Base-by-base conservation (phyloP, 2,797 vertebrate genomes). In the Spheniscus humboldti region DNA sequence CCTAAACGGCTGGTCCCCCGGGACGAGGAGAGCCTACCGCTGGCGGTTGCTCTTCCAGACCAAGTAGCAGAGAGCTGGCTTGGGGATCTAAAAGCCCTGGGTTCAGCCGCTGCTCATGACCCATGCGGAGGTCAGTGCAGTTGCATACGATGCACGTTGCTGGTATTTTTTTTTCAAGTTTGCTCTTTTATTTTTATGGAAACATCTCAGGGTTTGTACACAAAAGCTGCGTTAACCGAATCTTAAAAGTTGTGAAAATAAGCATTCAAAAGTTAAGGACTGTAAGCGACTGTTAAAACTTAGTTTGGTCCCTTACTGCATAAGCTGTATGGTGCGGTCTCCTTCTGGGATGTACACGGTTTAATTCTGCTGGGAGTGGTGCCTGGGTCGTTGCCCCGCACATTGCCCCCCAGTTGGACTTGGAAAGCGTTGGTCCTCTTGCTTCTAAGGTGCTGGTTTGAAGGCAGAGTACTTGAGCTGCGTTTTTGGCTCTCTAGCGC, bases 81-180 rank as follows among this genome's bases (percentile, higher is more conserved):
- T 5, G 12, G 50, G 43, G 16, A 16, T 45, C 50, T 18, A 4
- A 20, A 50, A 13, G 59, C 14, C 37, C n/a, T 9, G 66, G 15
- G 28, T 10, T 74, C 67, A 47, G 39, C 59, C 45, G 50, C 86
- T 55, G 76, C 62, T 37, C 27, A 0, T 47, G 60, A 33, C 20
- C 45, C 10, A 1, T 6, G 13, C 41, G 10, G 84, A 37, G 48
- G 20, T 18, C 63, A 8, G 22, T 48, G 73, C 81, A 39, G 52
- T 37, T 45, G 8, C 30, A 27, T 3, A 7, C 0, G 3, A 22
- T 13, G 59, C 59, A 22, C 0, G 0, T 22, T 22, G 15, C 4
- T 47, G 28, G 19, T 31, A 4, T 47, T 74, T 57, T 3, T n/a
- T 62, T 62, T 41, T 30, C 28, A 33, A 66, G 13, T 48, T 88